Evolutionary conservation across 2,888 invertebrate species (phyloP), one percentile per base, ranked within the genome.

Genomic region (Vannuccia rotundouncinata): DNA sequence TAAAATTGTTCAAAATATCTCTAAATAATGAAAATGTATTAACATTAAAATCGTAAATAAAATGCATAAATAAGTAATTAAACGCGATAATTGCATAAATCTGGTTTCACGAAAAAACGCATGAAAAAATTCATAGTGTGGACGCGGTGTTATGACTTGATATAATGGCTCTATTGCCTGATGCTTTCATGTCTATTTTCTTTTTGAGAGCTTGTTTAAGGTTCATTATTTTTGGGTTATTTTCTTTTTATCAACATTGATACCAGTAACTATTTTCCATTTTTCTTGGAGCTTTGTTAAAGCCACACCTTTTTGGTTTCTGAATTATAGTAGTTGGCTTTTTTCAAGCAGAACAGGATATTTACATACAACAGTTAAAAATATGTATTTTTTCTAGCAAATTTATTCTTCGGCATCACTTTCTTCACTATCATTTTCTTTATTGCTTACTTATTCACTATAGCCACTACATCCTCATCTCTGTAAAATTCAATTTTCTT

Each of bases 401-500:
- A 45, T 45, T 45, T 45, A 5, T 45, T 45, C 45, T 45, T 45
- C 17, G 17, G 17, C 45, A 45, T 45, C 45, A 45, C 45, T 45
- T 45, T 45, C 45, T 45, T 45, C 45, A 45, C 45, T 45, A 45
- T 45, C 17, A 45, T 45, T 45, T 45, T 45, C 45, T 45, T 45
- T 17, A 13, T 45, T 17, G 17, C 45, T 45, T 45, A 45, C 45
- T 45, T 13, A 13, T 17, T 66, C 66, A 66, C 10, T 66, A n/a
- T n/a, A 66, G 66, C 66, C 13, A 66, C 25, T n/a, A 66, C 66
- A 66, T 66, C 66, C 22, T 66, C 66, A 22, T 66, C 66, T 66
- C 66, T 66, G 22, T 66, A 66, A 66, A 66, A 66, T 66, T 66
- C 66, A 66, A 66, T 22, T 66, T 66, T 27, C 13, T 5, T 5